Evolutionary conservation across 2,888 invertebrate species (phyloP).

Genomic region (Uropetala carovei): DNA sequence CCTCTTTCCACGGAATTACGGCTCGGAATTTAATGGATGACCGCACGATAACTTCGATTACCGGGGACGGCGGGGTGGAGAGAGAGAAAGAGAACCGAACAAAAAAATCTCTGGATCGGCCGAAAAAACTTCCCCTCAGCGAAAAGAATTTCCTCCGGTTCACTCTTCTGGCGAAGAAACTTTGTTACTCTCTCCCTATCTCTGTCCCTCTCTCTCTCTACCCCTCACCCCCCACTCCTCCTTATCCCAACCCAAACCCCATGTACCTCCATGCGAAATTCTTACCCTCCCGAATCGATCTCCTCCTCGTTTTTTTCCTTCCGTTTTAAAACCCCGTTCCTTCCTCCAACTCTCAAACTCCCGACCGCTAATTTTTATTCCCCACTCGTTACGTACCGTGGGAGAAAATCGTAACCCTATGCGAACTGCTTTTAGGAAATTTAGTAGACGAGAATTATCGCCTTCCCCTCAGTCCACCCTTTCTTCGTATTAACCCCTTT

Average conservation of each 20-base stretch:
- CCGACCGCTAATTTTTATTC: conserved; percentile 31
- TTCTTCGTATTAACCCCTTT: neutral
- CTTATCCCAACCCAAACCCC: neutral
- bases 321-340: neutral
- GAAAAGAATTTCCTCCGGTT: neutral
- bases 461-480: neutral
- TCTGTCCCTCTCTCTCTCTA: too few relatives aligned
- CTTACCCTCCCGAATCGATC: neutral
- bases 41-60: conserved; percentile 4
- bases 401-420: conserved; percentile 11
- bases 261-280: neutral
- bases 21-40: conserved; percentile 26
- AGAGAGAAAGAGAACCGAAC: neutral
- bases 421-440: conserved; percentile 22
- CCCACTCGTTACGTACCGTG: neutral
- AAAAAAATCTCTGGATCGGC: neutral
- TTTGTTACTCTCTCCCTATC: neutral
- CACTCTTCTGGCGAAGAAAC: neutral
- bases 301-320: neutral
- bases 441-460: conserved; percentile 2
- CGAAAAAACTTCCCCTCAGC: neutral
- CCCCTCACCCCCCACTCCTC: neutral
- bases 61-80: too few relatives aligned
- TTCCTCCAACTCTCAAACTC: neutral
- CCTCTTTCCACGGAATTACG: neutral